A percentile compares a stretch with the other conserved stretches of the same genome.
phyloP scores from a whole-genome alignment of 2,113 vertebrate genomes.

The Blennius ocellaris region DNA sequence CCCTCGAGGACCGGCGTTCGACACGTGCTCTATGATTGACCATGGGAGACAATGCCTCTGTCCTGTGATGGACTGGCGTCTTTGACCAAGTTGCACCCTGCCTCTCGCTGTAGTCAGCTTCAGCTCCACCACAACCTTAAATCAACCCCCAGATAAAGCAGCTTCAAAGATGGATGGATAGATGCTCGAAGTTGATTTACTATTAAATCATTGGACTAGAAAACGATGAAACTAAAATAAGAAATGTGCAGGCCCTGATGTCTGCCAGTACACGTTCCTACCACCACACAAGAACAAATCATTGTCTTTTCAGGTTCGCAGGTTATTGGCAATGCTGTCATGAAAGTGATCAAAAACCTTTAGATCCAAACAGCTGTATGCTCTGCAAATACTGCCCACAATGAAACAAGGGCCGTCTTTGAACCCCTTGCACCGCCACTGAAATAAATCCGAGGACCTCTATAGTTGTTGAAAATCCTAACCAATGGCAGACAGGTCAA shows the following conservation, averaged over 20 bases:
- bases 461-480: constrained; percentile 40
- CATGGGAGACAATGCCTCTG: too few relatives aligned
- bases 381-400: constrained; percentile 30
- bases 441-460: constrained; percentile 44
- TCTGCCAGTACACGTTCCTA: constrained; percentile 21
- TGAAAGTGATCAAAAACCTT: constrained; percentile 52
- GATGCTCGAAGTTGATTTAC: too few relatives aligned
- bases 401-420: constrained; percentile 20
- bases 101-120: too few relatives aligned
- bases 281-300: constrained; percentile 1
- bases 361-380: constrained; percentile 31
- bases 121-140: too few relatives aligned
- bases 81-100: too few relatives aligned
- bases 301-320: constrained; percentile 28
- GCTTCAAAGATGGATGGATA: too few relatives aligned
- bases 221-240: background rate
- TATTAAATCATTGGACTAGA: too few relatives aligned
- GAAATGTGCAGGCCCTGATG: constrained; percentile 30
- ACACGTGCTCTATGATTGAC: too few relatives aligned
- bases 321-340: constrained; percentile 19
- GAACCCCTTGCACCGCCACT: constrained; percentile 24
- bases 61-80: too few relatives aligned
- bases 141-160: too few relatives aligned
- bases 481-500: constrained; percentile 44
- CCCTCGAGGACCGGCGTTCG: too few relatives aligned